Percentiles rank a stretch among this genome's conserved stretches.
phyloP scores from a whole-genome alignment of 2,113 vertebrate genomes.

The Rousettus leschenaultii region DNA sequence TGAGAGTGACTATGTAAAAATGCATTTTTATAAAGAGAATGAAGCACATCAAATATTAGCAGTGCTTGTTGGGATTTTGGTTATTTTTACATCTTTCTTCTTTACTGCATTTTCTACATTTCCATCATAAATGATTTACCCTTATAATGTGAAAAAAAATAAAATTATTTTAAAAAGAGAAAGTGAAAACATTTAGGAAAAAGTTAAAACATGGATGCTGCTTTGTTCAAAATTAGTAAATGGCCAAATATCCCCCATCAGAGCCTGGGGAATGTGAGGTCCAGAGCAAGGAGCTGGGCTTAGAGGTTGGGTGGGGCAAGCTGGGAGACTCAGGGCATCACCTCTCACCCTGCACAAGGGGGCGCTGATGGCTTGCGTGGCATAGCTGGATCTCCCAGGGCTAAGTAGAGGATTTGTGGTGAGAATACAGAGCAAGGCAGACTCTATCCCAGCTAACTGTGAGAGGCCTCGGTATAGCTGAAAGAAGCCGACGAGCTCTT shows the following conservation, averaged over 20 bases:
- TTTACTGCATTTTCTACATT: neutral
- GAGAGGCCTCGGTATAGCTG: neutral
- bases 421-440: neutral
- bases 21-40: neutral
- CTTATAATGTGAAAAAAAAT: neutral
- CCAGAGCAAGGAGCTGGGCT: neutral
- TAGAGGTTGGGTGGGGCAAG: neutral
- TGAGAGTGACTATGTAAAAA: neutral
- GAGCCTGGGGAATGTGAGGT: neutral
- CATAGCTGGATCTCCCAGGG: neutral
- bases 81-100: neutral
- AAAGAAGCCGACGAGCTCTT: neutral
- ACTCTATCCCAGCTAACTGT: neutral
- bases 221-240: neutral
- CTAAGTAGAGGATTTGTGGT: neutral
- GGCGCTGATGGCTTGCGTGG: neutral
- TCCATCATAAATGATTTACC: neutral
- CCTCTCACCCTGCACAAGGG: neutral
- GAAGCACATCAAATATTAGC: neutral
- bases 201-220: neutral
- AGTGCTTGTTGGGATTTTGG: neutral
- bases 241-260: neutral
- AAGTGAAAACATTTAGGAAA: neutral
- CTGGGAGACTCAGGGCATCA: neutral
- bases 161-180: neutral